Percentiles rank a stretch among this genome's conserved stretches.
These are phyloP conservation scores for Leptodactylus fallax DNA, from an alignment of 2,797 vertebrate species.

Conservation along the genomic window DNA sequence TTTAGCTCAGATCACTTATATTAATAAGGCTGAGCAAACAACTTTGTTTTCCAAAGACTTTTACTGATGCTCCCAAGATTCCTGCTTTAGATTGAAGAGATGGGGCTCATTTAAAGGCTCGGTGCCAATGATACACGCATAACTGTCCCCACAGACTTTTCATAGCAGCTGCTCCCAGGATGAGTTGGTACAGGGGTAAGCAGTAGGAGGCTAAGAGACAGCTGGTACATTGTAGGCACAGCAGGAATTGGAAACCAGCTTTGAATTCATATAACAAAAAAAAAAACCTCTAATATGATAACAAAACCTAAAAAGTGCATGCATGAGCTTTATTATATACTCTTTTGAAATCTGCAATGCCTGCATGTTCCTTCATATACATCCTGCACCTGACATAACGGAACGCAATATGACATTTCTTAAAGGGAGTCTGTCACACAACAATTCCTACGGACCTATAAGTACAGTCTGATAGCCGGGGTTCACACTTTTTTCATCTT, in stretches of 20 bases:
- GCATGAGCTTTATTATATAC: background rate
- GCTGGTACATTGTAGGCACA: slow-evolving; percentile 6
- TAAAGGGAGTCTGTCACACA: no score
- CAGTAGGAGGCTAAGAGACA: background rate
- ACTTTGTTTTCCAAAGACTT: background rate
- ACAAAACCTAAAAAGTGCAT: background rate
- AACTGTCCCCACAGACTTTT: background rate
- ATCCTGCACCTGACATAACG: no score
- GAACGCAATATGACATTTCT: background rate
- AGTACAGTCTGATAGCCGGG: no score
- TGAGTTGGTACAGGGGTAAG: background rate
- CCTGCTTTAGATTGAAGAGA: background rate
- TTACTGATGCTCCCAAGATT: background rate
- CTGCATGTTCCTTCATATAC: no score
- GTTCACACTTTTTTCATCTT: no score
- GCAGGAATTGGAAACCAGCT: background rate
- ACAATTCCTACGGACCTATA: no score
- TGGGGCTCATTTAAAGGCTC: background rate
- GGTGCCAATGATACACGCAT: background rate
- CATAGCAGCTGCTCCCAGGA: background rate
- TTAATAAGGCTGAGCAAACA: slow-evolving; percentile 4
- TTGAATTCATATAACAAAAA: background rate
- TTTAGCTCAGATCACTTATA: background rate
- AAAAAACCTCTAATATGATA: background rate
- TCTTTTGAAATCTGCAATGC: background rate